These are phyloP conservation scores for Drosophila navojoa DNA, from an alignment of 1,140 invertebrate species.

Conservation along the genomic window DNA sequence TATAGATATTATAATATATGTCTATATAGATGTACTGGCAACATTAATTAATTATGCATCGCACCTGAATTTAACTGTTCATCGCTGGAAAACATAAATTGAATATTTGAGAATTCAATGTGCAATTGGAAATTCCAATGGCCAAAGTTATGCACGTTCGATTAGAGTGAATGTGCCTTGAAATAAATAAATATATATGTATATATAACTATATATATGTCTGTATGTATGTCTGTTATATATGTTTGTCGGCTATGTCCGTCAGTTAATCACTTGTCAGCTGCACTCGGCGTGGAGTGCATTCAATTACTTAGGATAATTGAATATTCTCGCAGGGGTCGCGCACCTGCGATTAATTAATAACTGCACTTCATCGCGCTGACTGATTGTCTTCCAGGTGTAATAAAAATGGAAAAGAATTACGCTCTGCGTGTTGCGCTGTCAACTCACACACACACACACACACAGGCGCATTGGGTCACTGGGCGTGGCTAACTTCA, in stretches of 20 bases:
- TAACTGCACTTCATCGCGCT: constrained; percentile 36
- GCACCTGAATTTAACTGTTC: not conserved
- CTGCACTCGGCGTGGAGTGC: constrained; percentile 35
- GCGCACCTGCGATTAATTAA: constrained; percentile 54
- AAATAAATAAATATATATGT: not conserved
- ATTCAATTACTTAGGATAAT: constrained; percentile 71
- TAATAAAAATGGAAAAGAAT: constrained; percentile 28
- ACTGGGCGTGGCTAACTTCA: constrained; percentile 20
- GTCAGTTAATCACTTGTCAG: constrained; percentile 28
- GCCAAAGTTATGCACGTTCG: constrained; percentile 13
- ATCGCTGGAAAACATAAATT: constrained; percentile 5
- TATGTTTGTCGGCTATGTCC: too few species aligned
- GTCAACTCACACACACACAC: not conserved
- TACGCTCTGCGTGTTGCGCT: constrained; percentile 11
- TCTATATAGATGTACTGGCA: too few species aligned
- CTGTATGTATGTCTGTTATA: too few species aligned
- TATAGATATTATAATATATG: too few species aligned
- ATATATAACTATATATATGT: too few species aligned
- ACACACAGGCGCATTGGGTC: not conserved
- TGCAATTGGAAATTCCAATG: not conserved
- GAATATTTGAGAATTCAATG: not conserved
- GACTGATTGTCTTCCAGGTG: constrained; percentile 49
- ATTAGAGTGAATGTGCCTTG: constrained; percentile 13
- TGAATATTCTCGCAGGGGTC: constrained; percentile 36
- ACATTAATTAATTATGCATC: not conserved